Evolutionary conservation across 2,888 invertebrate species (phyloP).

Genomic region (Podotricha telesiphe): DNA sequence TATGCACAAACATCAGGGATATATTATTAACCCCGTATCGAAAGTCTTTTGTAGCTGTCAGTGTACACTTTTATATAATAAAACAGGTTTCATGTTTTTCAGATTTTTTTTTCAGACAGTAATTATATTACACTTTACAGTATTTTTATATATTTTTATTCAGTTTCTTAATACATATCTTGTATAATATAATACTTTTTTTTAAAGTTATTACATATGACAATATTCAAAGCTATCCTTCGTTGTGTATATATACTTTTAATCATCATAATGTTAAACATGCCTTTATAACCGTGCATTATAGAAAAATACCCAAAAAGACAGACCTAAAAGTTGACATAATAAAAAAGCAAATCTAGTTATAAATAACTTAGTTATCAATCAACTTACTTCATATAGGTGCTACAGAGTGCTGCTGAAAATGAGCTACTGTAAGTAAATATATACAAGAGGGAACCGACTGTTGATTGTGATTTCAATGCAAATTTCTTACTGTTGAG

Average conservation of each 20-base stretch:
- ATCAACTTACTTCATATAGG: not conserved
- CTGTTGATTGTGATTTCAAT: conserved; percentile 7
- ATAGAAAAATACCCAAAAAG: too few species aligned
- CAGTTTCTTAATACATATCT: too few species aligned
- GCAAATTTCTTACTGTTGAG: not conserved
- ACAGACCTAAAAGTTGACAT: too few species aligned
- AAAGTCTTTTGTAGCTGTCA: not conserved
- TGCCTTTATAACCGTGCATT: not conserved
- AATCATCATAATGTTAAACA: not conserved
- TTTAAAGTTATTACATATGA: not conserved
- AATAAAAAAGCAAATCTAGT: not conserved
- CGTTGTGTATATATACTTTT: not conserved
- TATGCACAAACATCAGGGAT: conserved; percentile 4
- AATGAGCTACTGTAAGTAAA: not conserved
- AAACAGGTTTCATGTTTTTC: conserved; percentile 1
- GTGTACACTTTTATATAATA: not conserved
- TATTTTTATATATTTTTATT: not conserved
- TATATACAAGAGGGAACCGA: conserved; percentile 1
- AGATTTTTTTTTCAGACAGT: not conserved
- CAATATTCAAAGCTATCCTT: not conserved
- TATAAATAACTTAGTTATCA: not conserved
- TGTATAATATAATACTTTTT: not conserved
- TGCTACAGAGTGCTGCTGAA: not conserved
- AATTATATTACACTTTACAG: not conserved
- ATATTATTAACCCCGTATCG: conserved; percentile 7